Conservation (phyloP, 1,140 invertebrate species). For the Formica selysi region DNA sequence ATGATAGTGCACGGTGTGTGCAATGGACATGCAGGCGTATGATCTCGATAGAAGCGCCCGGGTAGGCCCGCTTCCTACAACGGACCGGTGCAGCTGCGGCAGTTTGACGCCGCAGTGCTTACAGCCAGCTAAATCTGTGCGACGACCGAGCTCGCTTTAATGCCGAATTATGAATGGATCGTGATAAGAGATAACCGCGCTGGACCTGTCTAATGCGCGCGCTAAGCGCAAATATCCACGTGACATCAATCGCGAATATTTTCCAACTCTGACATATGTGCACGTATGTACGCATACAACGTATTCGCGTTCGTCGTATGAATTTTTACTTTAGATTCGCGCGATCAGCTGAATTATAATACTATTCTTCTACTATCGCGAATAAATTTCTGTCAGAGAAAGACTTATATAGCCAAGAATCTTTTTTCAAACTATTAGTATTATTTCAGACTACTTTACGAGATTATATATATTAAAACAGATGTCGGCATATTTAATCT, state of each 20-base stretch:
- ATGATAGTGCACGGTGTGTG: conserved; percentile 48
- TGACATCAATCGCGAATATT: conserved; percentile 25
- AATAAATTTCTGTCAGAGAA: too few relatives aligned
- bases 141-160: conserved; percentile 51
- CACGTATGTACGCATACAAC: too few relatives aligned
- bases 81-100: conserved; percentile 6
- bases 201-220: conserved; percentile 27
- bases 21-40: conserved; percentile 56
- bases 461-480: too few relatives aligned
- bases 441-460: too few relatives aligned
- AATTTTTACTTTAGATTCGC: neutral
- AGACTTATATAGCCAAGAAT: too few relatives aligned
- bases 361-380: neutral
- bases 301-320: neutral
- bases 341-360: conserved; percentile 21
- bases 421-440: too few relatives aligned
- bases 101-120: conserved; percentile 42
- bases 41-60: conserved; percentile 43
- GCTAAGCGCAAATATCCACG: neutral
- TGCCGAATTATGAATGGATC: conserved; percentile 61
- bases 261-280: neutral
- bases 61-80: conserved; percentile 26
- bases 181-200: conserved; percentile 42
- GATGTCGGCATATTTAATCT: too few relatives aligned
- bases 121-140: conserved; percentile 45